Evolutionary conservation across 2,888 invertebrate species (phyloP), one percentile per base, ranked within the genome.

Genomic region (Galerucella calmariensis): DNA sequence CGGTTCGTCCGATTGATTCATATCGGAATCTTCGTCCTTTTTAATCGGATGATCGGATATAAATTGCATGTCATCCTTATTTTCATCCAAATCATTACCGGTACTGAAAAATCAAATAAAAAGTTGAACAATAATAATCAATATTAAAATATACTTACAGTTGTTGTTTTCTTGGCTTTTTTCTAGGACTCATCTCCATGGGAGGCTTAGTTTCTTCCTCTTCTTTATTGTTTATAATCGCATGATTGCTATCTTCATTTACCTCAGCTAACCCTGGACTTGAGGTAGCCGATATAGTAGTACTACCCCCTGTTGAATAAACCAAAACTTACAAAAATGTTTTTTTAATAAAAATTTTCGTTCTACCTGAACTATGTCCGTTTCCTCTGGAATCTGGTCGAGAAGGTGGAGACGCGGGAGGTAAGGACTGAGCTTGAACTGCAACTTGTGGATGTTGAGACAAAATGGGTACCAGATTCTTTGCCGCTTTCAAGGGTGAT

Each of bases 91-190:
- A 80, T 90, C 90, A 84, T 90, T 90, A 16, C 90, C 89, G 74
- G 89, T 89, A 73, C 90, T 90, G 80, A 65, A 83, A 84, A 73
- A 71, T 72, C 44, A 62, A 58, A 11, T 0, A 9, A 20, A 66
- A 66, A 27, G 4, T 8, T 12, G 3, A 66, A 14, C n/a, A 8
- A 44, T 20, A 11, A 41, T 8, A n/a, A 11, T 9, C 0, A 24
- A 69, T 24, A 24, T 46, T 20, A 24, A 59, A 48, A 48, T 48
- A 11, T 16, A 90, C 93, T 90, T 88, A 96, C 95, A 95, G 89
- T 88, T 94, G 92, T 82, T 94, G 97, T 85, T 98, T 97, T 75
- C 97, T 90, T 0, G 97, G 95, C 84, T 97, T 97, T 87, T 98
- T 98, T 74, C 97, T 90, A 0, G 97, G 96, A 70, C 93, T 93